phyloP scores from a whole-genome alignment of 2,113 vertebrate genomes.

The Ophiodon elongatus region DNA sequence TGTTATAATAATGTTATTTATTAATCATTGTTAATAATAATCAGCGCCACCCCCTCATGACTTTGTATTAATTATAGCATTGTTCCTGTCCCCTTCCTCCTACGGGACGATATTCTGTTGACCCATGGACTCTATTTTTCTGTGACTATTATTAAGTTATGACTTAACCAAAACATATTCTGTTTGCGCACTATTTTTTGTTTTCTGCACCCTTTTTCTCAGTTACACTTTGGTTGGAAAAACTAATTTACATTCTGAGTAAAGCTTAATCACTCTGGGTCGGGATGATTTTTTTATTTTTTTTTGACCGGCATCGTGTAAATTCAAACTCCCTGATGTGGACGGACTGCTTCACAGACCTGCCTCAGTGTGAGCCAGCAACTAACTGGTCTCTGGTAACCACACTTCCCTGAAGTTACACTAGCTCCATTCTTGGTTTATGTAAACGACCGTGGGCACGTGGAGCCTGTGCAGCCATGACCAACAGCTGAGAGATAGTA shows the following conservation, averaged over 20 bases:
- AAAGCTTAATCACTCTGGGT: too few relatives aligned
- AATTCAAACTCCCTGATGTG: slow-evolving; percentile 11
- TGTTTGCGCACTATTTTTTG: too few relatives aligned
- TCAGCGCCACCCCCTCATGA: too few relatives aligned
- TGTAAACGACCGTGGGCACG: slow-evolving; percentile 16
- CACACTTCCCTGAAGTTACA: slow-evolving; percentile 35
- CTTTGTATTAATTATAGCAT: not conserved
- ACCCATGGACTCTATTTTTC: not conserved
- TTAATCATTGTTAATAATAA: too few relatives aligned
- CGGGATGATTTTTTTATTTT: slow-evolving; percentile 10
- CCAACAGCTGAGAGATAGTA: slow-evolving; percentile 33
- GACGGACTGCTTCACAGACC: not conserved
- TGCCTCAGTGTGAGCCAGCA: slow-evolving; percentile 19
- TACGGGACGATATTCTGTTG: not conserved
- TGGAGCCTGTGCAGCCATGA: slow-evolving; percentile 7
- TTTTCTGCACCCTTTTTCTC: too few relatives aligned
- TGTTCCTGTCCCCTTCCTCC: not conserved
- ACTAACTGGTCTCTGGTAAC: slow-evolving; percentile 18
- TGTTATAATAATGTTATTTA: too few relatives aligned
- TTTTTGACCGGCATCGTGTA: not conserved
- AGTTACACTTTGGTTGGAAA: too few relatives aligned
- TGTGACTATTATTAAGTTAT: too few relatives aligned
- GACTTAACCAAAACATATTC: too few relatives aligned
- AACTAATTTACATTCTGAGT: too few relatives aligned
- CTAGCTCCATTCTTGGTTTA: slow-evolving; percentile 41